phyloP scores from a whole-genome alignment of 2,888 invertebrate genomes.

The Cyaniris semiargus region DNA sequence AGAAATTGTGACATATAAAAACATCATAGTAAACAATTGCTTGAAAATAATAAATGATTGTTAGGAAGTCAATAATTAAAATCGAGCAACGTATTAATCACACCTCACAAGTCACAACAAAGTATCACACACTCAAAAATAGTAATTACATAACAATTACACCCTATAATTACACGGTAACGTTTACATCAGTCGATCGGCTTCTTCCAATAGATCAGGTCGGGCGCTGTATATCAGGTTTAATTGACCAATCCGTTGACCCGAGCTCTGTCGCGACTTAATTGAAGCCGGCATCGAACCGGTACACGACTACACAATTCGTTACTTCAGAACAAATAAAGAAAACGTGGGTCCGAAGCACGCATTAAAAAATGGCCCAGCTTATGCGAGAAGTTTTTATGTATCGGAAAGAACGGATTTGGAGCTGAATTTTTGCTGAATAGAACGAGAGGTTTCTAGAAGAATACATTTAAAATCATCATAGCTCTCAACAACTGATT shows the following conservation, averaged over 20 bases:
- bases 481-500: too few relatives aligned
- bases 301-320: conserved; percentile 50
- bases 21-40: too few relatives aligned
- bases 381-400: conserved; percentile 71
- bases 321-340: conserved; percentile 55
- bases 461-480: not conserved
- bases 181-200: conserved; percentile 33
- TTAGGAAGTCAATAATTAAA: too few relatives aligned
- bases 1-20: too few relatives aligned
- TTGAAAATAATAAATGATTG: too few relatives aligned
- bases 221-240: conserved; percentile 41
- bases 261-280: conserved; percentile 48
- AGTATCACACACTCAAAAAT: not conserved
- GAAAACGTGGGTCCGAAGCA: conserved; percentile 62
- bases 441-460: conserved; percentile 45
- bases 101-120: not conserved
- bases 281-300: conserved; percentile 52
- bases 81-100: too few relatives aligned
- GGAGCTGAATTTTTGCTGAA: conserved; percentile 71
- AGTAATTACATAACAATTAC: not conserved
- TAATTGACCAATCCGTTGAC: conserved; percentile 44
- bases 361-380: conserved; percentile 75
- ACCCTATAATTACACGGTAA: not conserved
- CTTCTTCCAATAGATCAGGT: conserved; percentile 37
- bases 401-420: conserved; percentile 75